These are phyloP conservation scores for Plotosus lineatus DNA, from an alignment of 2,113 vertebrate species.

Conservation along the genomic window DNA sequence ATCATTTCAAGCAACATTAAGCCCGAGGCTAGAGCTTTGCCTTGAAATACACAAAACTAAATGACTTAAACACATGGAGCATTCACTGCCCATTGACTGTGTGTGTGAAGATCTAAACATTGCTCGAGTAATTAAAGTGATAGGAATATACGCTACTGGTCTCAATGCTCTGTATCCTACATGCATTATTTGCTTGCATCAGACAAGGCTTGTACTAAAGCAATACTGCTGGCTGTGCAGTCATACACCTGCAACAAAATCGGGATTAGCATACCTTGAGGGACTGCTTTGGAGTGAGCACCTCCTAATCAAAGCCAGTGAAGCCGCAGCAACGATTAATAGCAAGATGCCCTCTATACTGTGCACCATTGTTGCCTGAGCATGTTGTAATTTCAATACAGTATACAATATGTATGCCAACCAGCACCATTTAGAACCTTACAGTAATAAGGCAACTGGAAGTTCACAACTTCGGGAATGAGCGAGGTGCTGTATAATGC, in stretches of 20 bases:
- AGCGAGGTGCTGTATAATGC: background rate
- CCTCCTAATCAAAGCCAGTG: conserved; percentile 67
- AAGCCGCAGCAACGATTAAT: conserved; percentile 70
- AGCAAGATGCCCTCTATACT: conserved; percentile 70
- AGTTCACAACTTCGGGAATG: conserved; percentile 47
- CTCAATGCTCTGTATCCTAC: conserved; percentile 6
- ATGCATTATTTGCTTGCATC: conserved; percentile 61
- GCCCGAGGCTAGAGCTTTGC: conserved; percentile 3
- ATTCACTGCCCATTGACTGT: conserved; percentile 1
- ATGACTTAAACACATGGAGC: conserved; percentile 43
- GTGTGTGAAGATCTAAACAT: conserved; percentile 7
- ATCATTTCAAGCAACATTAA: conserved; percentile 29
- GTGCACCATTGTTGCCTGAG: conserved; percentile 63
- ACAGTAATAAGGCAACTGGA: conserved; percentile 58
- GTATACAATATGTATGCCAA: conserved; percentile 68
- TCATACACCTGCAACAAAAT: conserved; percentile 76
- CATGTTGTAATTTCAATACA: conserved; percentile 75
- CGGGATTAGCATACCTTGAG: conserved; percentile 74
- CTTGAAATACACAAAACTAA: background rate
- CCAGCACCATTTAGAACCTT: conserved; percentile 68
- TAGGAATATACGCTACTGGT: conserved; percentile 3
- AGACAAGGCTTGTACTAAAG: conserved; percentile 68
- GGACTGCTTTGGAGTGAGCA: conserved; percentile 66
- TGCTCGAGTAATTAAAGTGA: conserved; percentile 5
- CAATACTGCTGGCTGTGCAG: conserved; percentile 72